Base-by-base conservation (phyloP, 2,113 vertebrate species). In the Brachypodius melanocephalos region DNA sequence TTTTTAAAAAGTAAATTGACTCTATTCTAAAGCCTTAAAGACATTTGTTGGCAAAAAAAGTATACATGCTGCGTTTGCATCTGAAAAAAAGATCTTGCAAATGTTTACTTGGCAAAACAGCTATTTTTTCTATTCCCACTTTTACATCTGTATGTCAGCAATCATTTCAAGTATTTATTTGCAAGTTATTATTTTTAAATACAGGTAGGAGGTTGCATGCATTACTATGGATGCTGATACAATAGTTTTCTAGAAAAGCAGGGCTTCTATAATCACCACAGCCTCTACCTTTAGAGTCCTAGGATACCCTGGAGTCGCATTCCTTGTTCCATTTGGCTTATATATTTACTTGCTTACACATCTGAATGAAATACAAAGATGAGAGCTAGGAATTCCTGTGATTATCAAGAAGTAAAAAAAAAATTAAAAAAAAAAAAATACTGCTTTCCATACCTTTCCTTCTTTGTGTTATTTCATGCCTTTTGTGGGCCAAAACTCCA, bases 21-120 rank as follows among this genome's bases (percentile, higher is more conserved):
- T 75, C 55, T 52, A 52, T 67, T 90, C 40, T 92, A 90, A 91
- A 87, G 82, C 55, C 76, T 78, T 78, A 42, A 68, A 88, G 87
- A 65, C 54, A 51, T 82, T 85, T 94, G 29, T 73, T 92, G 82
- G 89, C 89, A 91, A 88, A 94, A 89, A 49, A 59, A 42, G 24
- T 40, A 66, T 5, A 73, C 14, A 43, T 40, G 63, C 51, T 68
- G 34, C 2, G 19, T 73, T 40, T 67, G 28, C 38, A 76, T 58
- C 43, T 73, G 71, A 89, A 89, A 84, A 51, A 77, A 92, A 68
- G 20, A 74, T 76, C 46, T 73, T 67, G 63, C 43, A 78, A 71
- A 69, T n/a, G 14, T 76, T 83, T 72, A 34, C 17, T 83, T 42
- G 59, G 45, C 38, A 90, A 88, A 96, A 83, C n/a, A 79, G 32